Evolutionary conservation across 2,888 invertebrate genomes (phyloP), one percentile per base, ranked within the genome.

Genomic region (Nesidiocoris tenuis): DNA sequence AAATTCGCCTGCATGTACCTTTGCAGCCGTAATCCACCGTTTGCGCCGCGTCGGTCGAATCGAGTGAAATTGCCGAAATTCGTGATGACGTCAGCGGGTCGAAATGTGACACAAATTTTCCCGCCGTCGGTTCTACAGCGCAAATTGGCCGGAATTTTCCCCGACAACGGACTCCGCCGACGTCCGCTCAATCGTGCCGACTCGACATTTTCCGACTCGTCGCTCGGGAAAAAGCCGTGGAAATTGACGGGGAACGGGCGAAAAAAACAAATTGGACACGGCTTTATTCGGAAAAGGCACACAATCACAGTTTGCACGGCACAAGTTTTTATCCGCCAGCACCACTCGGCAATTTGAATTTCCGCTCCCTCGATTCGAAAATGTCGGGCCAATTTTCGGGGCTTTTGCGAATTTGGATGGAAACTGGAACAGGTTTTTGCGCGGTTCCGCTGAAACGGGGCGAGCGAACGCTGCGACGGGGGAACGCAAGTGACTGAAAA

Each of bases 221-320:
- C n/a, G n/a, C n/a, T n/a, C n/a, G n/a, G n/a, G n/a, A n/a, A n/a
- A n/a, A n/a, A n/a, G n/a, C n/a, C n/a, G 61, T 12, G 61, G 61
- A 16, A 12, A 1, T 18, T 17, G 18, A 23, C 12, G 61, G 19
- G 23, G 16, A 18, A 3, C 23, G 25, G 16, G n/a, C n/a, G 19
- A 59, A 59, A 59, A 18, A 59, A 59, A 59, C n/a, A n/a, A n/a
- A n/a, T n/a, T n/a, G n/a, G n/a, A n/a, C n/a, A n/a, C n/a, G n/a
- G n/a, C n/a, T n/a, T n/a, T n/a, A n/a, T n/a, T n/a, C n/a, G n/a
- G n/a, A n/a, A n/a, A 72, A 72, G 72, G 72, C 72, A 72, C 72
- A 63, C 61, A 61, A 72, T 72, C 72, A 72, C 72, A 72, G 72
- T 72, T 72, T 59, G 72, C 72, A 72, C 72, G 72, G 39, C n/a